A percentile compares a stretch with the other conserved stretches of the same genome.
Evolutionary conservation across 2,888 invertebrate species (phyloP).

Genomic region (Acleris literana): DNA sequence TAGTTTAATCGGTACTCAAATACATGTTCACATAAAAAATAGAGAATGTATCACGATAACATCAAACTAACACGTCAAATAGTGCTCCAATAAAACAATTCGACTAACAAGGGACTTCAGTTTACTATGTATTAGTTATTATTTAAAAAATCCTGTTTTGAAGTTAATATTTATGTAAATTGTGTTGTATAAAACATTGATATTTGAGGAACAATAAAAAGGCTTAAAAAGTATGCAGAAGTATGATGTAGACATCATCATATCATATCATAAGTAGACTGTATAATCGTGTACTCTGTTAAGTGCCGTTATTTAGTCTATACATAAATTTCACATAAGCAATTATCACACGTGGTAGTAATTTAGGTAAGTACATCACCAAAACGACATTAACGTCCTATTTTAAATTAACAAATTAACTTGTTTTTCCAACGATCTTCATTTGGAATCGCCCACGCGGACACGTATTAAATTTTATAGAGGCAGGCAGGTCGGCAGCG

Average conservation of each 20-base stretch:
- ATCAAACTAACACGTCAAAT: slow-evolving; percentile 12
- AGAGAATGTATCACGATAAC: slow-evolving; percentile 29
- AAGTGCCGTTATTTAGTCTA: slow-evolving; percentile 16
- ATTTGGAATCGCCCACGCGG: slow-evolving; percentile 58
- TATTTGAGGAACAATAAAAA: neutral
- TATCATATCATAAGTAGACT: slow-evolving; percentile 1
- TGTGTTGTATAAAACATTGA: too few species aligned
- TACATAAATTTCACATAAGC: slow-evolving; percentile 18
- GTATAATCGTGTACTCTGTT: slow-evolving; percentile 13
- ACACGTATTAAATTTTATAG: slow-evolving; percentile 51
- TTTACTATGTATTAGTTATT: too few species aligned
- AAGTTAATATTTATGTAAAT: too few species aligned
- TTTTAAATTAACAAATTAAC: slow-evolving; percentile 47
- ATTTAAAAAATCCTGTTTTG: neutral
- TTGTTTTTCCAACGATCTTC: slow-evolving; percentile 53
- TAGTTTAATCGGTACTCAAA: slow-evolving; percentile 27
- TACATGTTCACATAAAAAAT: slow-evolving; percentile 22
- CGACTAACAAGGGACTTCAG: neutral
- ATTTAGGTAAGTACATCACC: slow-evolving; percentile 31
- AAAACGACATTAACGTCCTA: slow-evolving; percentile 30
- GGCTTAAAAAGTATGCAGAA: neutral
- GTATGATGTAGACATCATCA: neutral
- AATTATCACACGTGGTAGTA: slow-evolving; percentile 24
- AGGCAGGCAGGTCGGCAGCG: slow-evolving; percentile 50
- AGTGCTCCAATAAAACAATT: slow-evolving; percentile 10